Conservation (phyloP, 2,113 vertebrate genomes). For the Solea solea region DNA sequence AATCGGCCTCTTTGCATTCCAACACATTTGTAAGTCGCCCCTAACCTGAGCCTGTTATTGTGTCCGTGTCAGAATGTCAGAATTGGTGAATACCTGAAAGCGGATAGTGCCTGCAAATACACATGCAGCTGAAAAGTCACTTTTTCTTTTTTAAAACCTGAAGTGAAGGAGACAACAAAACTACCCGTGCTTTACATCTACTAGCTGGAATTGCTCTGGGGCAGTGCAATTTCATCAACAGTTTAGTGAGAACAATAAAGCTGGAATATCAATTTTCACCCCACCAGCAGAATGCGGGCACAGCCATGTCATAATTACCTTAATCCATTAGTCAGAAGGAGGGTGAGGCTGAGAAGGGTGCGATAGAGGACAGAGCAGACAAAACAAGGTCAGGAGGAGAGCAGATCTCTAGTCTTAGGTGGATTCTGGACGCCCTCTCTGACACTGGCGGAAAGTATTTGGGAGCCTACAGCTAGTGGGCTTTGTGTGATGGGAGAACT, state of each 20-base stretch:
- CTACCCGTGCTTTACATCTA: slow-evolving; percentile 18
- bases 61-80: slow-evolving; percentile 10
- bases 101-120: slow-evolving; percentile 42
- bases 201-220: slow-evolving; percentile 35
- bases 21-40: slow-evolving; percentile 18
- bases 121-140: not conserved
- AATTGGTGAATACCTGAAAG: slow-evolving; percentile 34
- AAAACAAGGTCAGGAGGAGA: slow-evolving; percentile 66
- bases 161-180: slow-evolving; percentile 11
- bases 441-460: slow-evolving; percentile 63
- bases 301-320: slow-evolving; percentile 77
- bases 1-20: slow-evolving; percentile 66
- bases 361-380: slow-evolving; percentile 62
- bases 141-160: not conserved
- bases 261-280: slow-evolving; percentile 82
- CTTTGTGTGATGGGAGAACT: slow-evolving; percentile 38
- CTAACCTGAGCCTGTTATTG: slow-evolving; percentile 33
- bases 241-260: slow-evolving; percentile 75
- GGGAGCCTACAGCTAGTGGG: slow-evolving; percentile 41
- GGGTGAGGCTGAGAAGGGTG: slow-evolving; percentile 63
- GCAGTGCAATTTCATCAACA: slow-evolving; percentile 70
- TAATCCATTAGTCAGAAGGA: slow-evolving; percentile 77
- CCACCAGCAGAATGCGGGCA: slow-evolving; percentile 81
- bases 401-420: slow-evolving; percentile 44
- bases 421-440: slow-evolving; percentile 54